A percentile compares a stretch with the other conserved stretches of the same genome.
phyloP scores from a whole-genome alignment of 2,797 vertebrate species.

The Myotis myotis region DNA sequence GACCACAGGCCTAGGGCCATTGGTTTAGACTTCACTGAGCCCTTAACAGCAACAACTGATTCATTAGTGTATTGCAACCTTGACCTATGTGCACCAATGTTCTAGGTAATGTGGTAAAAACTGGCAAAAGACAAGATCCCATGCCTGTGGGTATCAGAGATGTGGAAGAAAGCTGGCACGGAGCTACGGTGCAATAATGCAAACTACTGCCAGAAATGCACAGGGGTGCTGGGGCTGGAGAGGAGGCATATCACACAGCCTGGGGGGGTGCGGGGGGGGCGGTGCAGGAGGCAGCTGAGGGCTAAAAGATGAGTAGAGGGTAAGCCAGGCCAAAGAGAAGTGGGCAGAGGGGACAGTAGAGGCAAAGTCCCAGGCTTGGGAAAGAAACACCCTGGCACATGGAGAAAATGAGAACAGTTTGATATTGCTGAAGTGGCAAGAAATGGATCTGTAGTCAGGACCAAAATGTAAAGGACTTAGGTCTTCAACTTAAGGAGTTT shows the following conservation, averaged over 20 bases:
- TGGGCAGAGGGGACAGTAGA: not conserved
- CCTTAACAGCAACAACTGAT: not conserved
- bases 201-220: fast-evolving
- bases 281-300: not conserved
- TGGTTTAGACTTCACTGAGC: not conserved
- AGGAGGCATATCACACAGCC: not conserved
- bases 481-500: not conserved
- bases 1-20: not conserved
- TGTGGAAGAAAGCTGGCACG: not conserved
- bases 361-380: not conserved
- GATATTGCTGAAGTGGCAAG: not conserved
- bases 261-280: no score
- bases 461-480: not conserved
- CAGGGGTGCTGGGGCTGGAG: not conserved
- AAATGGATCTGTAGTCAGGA: not conserved
- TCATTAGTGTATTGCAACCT: not conserved
- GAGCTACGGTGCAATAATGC: not conserved
- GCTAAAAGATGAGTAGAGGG: not conserved
- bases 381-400: fast-evolving
- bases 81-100: not conserved
- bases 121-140: not conserved
- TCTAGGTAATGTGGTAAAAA: not conserved
- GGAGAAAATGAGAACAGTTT: not conserved
- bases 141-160: not conserved
- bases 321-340: not conserved